phyloP scores from a whole-genome alignment of 2,797 vertebrate genomes.

The Helicolenus hilgendorfi region DNA sequence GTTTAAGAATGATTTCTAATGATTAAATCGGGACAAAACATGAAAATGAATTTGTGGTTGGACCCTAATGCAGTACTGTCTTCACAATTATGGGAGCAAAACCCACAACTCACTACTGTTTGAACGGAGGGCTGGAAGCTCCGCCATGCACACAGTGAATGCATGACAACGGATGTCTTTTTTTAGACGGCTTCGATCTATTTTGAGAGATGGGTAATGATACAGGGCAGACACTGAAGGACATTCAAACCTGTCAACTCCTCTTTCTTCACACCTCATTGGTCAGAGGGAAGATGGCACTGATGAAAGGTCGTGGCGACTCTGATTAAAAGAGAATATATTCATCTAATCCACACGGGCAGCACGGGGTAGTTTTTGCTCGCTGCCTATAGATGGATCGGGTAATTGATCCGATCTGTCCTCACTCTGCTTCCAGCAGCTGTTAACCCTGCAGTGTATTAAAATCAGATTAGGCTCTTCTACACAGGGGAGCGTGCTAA shows the following conservation, averaged over 20 bases:
- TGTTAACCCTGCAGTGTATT: constrained; percentile 76
- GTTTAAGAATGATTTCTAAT: neutral
- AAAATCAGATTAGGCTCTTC: constrained; percentile 67
- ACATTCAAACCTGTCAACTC: constrained; percentile 80
- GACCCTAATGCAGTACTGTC: neutral
- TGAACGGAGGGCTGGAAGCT: constrained; percentile 46
- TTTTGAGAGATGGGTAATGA: constrained; percentile 83
- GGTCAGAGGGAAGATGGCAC: constrained; percentile 65
- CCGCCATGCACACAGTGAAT: constrained; percentile 39
- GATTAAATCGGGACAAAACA: neutral
- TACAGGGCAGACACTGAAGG: constrained; percentile 82
- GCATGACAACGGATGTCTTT: constrained; percentile 76
- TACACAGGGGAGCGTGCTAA: constrained; percentile 32
- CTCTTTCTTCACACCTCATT: constrained; percentile 76
- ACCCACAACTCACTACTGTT: neutral
- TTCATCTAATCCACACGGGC: constrained; percentile 43
- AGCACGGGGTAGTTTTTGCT: constrained; percentile 28
- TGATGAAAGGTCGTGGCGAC: constrained; percentile 72
- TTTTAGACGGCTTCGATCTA: constrained; percentile 77
- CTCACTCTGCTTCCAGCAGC: constrained; percentile 62
- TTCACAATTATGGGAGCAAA: neutral
- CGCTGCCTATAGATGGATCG: constrained; percentile 63
- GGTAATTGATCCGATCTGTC: constrained; percentile 78
- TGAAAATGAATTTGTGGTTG: neutral
- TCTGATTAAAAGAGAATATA: constrained; percentile 73